These are phyloP conservation scores for Chironomus striatipennis DNA, from an alignment of 1,140 invertebrate genomes.

Conservation along the genomic window DNA sequence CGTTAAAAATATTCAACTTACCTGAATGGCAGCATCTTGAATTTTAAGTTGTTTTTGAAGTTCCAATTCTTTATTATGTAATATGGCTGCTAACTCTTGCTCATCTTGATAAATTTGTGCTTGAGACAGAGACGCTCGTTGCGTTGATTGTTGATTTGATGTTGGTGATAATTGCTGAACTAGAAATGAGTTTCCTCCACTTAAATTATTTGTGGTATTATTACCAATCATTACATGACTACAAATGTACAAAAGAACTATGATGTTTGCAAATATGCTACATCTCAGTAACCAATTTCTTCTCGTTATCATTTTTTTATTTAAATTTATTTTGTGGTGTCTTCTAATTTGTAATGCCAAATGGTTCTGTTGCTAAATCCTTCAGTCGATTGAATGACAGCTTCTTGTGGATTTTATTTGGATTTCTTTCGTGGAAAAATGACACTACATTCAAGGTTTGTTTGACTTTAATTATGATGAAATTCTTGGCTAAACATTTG, in stretches of 20 bases:
- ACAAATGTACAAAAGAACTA: constrained; percentile 59
- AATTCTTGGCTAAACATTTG: neutral
- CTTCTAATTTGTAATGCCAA: too few species aligned
- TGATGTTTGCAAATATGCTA: constrained; percentile 63
- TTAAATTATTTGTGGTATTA: constrained; percentile 21
- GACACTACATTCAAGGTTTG: constrained; percentile 1
- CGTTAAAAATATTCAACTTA: too few species aligned
- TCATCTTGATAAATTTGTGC: neutral
- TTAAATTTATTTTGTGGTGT: too few species aligned
- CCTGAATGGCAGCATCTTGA: neutral
- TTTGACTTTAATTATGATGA: neutral
- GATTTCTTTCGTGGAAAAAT: neutral
- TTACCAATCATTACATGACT: constrained; percentile 43
- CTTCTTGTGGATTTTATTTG: neutral
- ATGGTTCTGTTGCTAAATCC: too few species aligned
- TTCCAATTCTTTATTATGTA: neutral
- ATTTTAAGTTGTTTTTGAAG: constrained; percentile 1
- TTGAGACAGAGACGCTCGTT: neutral
- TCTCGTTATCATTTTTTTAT: constrained; percentile 44
- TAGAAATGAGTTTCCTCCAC: neutral
- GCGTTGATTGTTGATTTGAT: constrained; percentile 2
- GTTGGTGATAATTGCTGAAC: neutral
- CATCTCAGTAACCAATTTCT: constrained; percentile 63
- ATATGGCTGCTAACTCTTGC: constrained; percentile 5
- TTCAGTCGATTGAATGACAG: too few species aligned